Base-by-base conservation (phyloP, 2,888 invertebrate genomes). In the Autographa pulchrina region DNA sequence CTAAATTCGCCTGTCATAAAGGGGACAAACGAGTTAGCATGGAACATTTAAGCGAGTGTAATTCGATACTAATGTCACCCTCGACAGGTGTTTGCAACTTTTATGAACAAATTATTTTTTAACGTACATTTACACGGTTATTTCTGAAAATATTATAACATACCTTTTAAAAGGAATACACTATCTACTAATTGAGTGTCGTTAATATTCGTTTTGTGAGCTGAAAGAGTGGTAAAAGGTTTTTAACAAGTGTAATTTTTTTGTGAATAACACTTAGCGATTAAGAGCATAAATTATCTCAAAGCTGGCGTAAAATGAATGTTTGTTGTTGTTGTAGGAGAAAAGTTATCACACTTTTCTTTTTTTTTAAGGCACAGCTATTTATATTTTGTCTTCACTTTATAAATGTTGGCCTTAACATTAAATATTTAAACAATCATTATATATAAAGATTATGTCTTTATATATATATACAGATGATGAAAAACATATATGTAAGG, bases 21-120 rank as follows among this genome's bases (percentile, higher is more conserved):
- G 59, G 58, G 72, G 62, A 75, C 66, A 72, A 75, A 72, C 78
- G 72, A 72, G 78, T 79, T 65, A 67, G 63, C 62, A 60, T 72
- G 70, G 74, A 70, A 68, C 71, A 70, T 83, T 71, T 77, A 78
- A 70, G 68, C 52, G 76, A 75, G 68, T 70, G 74, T 83, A 78
- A 82, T 81, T 75, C 52, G 68, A 77, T 72, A 74, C 66, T 82
- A 82, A 82, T 81, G 79, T 71, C 61, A 64, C 70, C 79, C 77
- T 14, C n/a, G 79, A 77, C 79, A 81, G 75, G 78, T 83, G 72
- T 80, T 82, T 71, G 60, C 69, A 71, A 77, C 75, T 80, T 70
- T 72, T 52, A 63, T 68, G 52, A 75, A 78, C 66, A 81, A 68
- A 70, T 75, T 70, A 65, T 69, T 75, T 69, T 63, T 72, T 61